Evolutionary conservation across 2,888 invertebrate species (phyloP).

Genomic region (Leucoptera coffeella): DNA sequence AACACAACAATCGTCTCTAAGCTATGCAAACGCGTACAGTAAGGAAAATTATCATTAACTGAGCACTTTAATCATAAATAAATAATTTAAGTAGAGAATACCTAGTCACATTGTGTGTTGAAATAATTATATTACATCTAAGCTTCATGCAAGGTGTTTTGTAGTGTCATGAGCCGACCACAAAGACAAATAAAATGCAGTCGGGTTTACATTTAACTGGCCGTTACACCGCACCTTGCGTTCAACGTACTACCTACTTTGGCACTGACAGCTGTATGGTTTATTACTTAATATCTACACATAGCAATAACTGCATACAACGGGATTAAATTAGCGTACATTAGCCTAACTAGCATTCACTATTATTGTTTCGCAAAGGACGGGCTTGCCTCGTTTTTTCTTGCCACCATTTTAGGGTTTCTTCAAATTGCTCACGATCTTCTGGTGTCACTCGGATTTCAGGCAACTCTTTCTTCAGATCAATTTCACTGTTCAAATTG

Average conservation of each 20-base stretch:
- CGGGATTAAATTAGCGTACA: not conserved
- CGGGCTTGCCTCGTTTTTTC: conserved; percentile 35
- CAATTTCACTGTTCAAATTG: conserved; percentile 36
- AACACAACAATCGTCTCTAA: too few relatives aligned
- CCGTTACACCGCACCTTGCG: conserved; percentile 48
- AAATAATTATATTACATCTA: not conserved
- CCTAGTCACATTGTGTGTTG: not conserved
- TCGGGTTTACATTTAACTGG: conserved; percentile 10
- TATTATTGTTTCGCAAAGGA: conserved; percentile 14
- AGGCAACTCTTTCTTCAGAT: conserved; percentile 39
- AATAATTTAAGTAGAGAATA: not conserved
- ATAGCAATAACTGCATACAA: too few relatives aligned
- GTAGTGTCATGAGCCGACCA: conserved; percentile 1
- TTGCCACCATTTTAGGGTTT: conserved; percentile 48
- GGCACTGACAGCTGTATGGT: conserved; percentile 45
- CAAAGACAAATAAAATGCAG: conserved; percentile 4
- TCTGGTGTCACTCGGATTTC: conserved; percentile 43
- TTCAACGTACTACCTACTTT: conserved; percentile 27
- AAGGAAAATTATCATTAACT: too few relatives aligned
- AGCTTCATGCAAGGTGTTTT: conserved; percentile 3
- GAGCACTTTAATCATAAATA: not conserved
- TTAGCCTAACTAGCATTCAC: conserved; percentile 2
- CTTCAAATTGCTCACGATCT: conserved; percentile 41
- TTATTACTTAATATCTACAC: conserved; percentile 7
- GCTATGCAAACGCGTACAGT: too few relatives aligned